Base-by-base conservation (phyloP, 2,888 invertebrate species). In the Netelia virgata region DNA sequence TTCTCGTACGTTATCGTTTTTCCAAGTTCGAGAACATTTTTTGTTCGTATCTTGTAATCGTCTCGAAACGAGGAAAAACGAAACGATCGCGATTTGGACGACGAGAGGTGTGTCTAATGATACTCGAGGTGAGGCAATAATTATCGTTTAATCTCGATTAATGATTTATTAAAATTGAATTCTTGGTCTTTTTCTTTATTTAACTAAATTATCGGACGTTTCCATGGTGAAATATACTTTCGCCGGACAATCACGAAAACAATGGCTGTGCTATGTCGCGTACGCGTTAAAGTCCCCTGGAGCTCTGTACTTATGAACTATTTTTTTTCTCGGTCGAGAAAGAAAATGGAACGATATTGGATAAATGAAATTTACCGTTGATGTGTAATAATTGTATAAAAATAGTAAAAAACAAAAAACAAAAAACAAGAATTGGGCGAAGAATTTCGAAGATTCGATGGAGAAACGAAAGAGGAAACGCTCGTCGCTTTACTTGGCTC, bases 261-360 rank as follows among this genome's bases (percentile, higher is more conserved):
- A 76, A 85, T 75, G 77, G 81, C 76, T 81, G 84, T 81, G 81
- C 76, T 81, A 81, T 81, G 76, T 82, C 83, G 72, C 85, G 76
- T 80, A 76, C 28, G 75, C 80, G 80, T 70, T 68, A 66, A 80
- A 68, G 53, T 68, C 75, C 61, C 80, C 55, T 57, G 47, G 47
- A 75, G 50, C 53, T 50, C 70, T 75, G 74, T 74, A 74, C 43
- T 68, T 78, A 61, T 69, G 61, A 43, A 14, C 18, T 14, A 36
- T 73, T 2, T 73, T 73, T 23, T 23, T 16, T 43, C 2, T 61
- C 20, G 18, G 41, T 77, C 57, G 28, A 75, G 11, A n/a, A 74
- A 5, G 36, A 36, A 36, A 36, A 36, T 36, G 36, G 36, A 36
- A 36, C 36, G 36, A 36, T 36, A 36, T 6, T 36, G 6, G 5